Conservation (phyloP, 2,888 invertebrate species). For the Synanthedon vespiformis region DNA sequence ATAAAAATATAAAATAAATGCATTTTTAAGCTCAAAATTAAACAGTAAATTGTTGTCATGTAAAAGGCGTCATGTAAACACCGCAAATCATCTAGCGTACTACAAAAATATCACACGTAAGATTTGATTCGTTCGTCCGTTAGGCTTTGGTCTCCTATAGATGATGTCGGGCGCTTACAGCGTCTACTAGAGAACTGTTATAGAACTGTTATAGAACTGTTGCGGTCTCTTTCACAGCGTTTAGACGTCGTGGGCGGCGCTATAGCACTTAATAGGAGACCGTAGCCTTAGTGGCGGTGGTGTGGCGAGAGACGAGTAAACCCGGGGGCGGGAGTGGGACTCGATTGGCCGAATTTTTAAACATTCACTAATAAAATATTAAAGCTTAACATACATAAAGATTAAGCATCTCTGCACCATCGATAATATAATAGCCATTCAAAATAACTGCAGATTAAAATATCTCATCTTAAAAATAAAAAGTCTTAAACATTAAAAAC, state of each 20-base stretch:
- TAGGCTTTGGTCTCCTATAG: too few relatives aligned
- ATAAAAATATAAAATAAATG: conserved; percentile 62
- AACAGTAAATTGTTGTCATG: conserved; percentile 34
- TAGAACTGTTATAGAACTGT: too few relatives aligned
- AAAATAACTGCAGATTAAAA: conserved; percentile 71
- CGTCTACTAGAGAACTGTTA: too few relatives aligned
- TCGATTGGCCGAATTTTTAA: conserved; percentile 55
- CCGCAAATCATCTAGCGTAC: conserved; percentile 51
- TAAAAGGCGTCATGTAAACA: conserved; percentile 45
- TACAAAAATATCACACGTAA: conserved; percentile 63
- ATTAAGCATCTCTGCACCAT: conserved; percentile 71
- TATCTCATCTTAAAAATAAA: conserved; percentile 67
- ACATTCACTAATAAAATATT: conserved; percentile 72
- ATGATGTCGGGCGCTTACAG: too few relatives aligned
- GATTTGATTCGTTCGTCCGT: conserved; percentile 29
- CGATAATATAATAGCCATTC: conserved; percentile 67
- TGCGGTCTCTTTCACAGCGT: too few relatives aligned
- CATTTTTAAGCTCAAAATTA: conserved; percentile 38
- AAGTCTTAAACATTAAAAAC: conserved; percentile 66
- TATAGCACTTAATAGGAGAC: too few relatives aligned
- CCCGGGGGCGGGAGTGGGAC: conserved; percentile 16
- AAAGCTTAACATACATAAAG: conserved; percentile 72
- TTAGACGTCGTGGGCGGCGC: too few relatives aligned
- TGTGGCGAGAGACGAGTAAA: background rate
- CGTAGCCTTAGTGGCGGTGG: background rate